Base-by-base conservation (phyloP, 2,797 vertebrate genomes). In the Sebastes dallii region DNA sequence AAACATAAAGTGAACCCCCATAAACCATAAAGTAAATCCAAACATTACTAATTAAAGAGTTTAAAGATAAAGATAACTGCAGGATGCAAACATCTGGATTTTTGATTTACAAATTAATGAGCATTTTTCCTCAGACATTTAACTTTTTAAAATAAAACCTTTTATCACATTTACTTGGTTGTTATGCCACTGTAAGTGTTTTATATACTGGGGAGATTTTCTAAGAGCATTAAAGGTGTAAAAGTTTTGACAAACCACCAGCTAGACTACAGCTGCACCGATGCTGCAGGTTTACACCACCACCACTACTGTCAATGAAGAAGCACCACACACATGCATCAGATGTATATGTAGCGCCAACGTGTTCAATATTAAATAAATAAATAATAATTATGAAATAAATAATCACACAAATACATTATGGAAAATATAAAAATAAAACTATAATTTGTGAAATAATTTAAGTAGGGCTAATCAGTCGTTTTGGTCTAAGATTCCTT, bases 311-410 rank as follows among this genome's bases (percentile, higher is more conserved):
- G 16, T 29, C 46, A 32, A 36, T 22, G 13, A 39, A 22, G n/a
- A 75, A 56, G 25, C 59, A 86, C 46, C 72, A 89, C 39, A 70
- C 52, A 46, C 84, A 87, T 88, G 84, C 84, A 78, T 52, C 56
- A 74, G 42, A 69, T 39, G 18, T 3, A 50, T 16, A 56, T 9
- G 56, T 13, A 73, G 7, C 64, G 50, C 46, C 50, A 67, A 54
- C 9, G 25, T 55, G n/a, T 72, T 55, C 42, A 61, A 50, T 68
- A 61, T 34, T 42, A 34, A 68, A 39, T 29, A 11, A 67, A 69
- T 68, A 36, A 27, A 42, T 9, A 25, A 11, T 2, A 25, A 1
- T 25, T 16, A n/a, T 65, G 4, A 46, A 27, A 46, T 58, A 34
- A 55, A 13, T 24, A 56, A 54, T 46, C 5, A 25, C 58, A 59